Percentiles rank a stretch among this genome's conserved stretches.
Evolutionary conservation across 2,888 invertebrate genomes (phyloP).

Genomic region (Scelioninae gen. 2): DNA sequence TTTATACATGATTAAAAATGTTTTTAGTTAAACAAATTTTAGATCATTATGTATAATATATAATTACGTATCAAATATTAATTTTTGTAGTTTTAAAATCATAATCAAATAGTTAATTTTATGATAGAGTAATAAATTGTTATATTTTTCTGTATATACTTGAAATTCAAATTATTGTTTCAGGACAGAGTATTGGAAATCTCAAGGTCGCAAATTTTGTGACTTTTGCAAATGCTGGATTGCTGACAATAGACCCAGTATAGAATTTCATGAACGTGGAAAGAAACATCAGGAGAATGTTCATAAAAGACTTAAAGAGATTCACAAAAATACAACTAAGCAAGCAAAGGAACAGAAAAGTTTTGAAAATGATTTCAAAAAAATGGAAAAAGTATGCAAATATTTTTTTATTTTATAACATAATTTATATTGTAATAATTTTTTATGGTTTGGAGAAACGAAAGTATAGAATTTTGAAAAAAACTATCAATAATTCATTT

Average conservation of each 20-base stretch:
- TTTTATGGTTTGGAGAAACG: no score
- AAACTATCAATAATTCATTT: no score
- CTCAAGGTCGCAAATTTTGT: slow-evolving; percentile 95
- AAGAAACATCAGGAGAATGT: slow-evolving; percentile 95
- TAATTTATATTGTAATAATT: no score
- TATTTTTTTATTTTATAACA: slow-evolving; percentile 12
- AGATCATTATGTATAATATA: no score
- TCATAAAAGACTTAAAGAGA: slow-evolving; percentile 87
- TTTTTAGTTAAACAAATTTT: no score
- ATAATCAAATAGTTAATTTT: not conserved
- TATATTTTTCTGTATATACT: no score
- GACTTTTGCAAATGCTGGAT: slow-evolving; percentile 99
- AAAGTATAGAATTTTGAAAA: no score
- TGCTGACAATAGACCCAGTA: slow-evolving; percentile 96
- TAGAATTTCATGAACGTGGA: slow-evolving; percentile 96
- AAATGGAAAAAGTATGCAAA: slow-evolving; percentile 86
- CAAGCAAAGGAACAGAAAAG: slow-evolving; percentile 87
- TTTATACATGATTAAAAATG: no score
- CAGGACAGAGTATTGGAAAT: slow-evolving; percentile 98
- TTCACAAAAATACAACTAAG: slow-evolving; percentile 88
- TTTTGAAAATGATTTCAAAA: slow-evolving; percentile 86
- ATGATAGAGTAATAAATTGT: no score
- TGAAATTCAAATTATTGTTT: no score
- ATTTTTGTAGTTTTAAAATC: not conserved
- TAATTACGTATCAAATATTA: no score